Base-by-base conservation (phyloP, 37 sponge, comb jelly and placozoan genomes). In the Haliclona indistincta region DNA sequence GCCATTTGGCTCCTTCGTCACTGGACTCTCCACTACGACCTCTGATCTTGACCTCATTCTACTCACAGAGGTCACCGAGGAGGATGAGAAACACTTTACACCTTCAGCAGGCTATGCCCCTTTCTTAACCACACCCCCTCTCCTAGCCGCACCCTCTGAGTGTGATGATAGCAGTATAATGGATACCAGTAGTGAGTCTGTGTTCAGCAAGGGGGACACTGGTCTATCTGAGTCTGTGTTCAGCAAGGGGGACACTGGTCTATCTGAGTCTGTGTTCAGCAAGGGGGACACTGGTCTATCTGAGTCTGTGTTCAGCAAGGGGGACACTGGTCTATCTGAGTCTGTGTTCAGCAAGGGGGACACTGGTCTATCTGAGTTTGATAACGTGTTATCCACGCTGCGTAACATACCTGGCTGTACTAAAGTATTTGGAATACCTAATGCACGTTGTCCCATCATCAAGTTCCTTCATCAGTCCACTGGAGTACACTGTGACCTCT, bases 41-140 rank as follows among this genome's bases (percentile, higher is more conserved):
- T 87, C 87, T 2, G 87, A 87, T 70, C 65, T 71, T 70, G 87
- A 87, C 39, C 15, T 81, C 52, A 75, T 60, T 32, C 63, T 87
- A 28, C n/a, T 87, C 10, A 70, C 77, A 2, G 58, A 87, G 13
- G 64, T 64, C 19, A 36, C 80, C 25, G 39, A 62, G 1, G 40
- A 54, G 60, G 70, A 76, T 35, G 54, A 20, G 38, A 20, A 32
- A 23, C 15, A 49, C 23, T 74, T 82, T 39, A n/a, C 60, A n/a
- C n/a, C 53, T 49, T 49, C 17, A 49, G 17, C 13, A 20, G 17
- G 17, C 17, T 49, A 49, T n/a, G n/a, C n/a, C n/a, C n/a, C n/a
- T n/a, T n/a, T n/a, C n/a, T n/a, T n/a, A n/a, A n/a, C n/a, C n/a
- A 19, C 38, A 26, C 0, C 30, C 30, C 1, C 25, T 3, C 61